Base-by-base conservation (phyloP, 2,888 invertebrate species). In the Nomada goodeniana region DNA sequence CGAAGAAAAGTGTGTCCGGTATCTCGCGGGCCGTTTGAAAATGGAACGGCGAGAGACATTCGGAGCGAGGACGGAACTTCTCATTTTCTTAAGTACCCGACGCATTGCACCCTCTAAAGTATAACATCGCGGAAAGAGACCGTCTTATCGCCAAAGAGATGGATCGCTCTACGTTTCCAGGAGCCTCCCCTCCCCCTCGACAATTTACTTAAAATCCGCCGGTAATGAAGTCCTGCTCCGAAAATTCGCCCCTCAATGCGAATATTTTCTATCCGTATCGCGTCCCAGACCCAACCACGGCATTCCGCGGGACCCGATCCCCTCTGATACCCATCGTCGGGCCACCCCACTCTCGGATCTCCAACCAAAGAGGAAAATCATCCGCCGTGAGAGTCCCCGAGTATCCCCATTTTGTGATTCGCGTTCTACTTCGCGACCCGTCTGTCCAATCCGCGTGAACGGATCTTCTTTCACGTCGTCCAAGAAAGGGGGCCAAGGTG, bases 11-110 rank as follows among this genome's bases (percentile, higher is more conserved):
- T 13, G 26, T 52, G 55, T 29, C 47, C n/a, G 61, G 53, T 59
- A 68, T 60, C 36, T 36, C 60, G 78, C 36, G n/a, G 57, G 20
- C 53, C 29, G 53, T 70, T 36, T 47, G 18, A 26, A 73, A 86
- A 77, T n/a, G 65, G 80, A 79, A 50, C 50, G 42, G 50, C 47
- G 52, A 72, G 50, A 61, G 60, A 57, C 20, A 63, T 52, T 67
- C 52, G 52, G n/a, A 52, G 44, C 71, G 57, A 80, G 71, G 84
- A 82, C 59, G 76, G 50, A 68, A 76, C 72, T 84, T 86, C 76
- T 88, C 87, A 88, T 87, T 84, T 88, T 84, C 87, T 86, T 87
- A 87, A 87, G 86, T 86, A 87, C 81, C 73, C 82, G 76, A 78
- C 59, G 76, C 77, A 73, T 68, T 59, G 59, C 75, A 79, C 47